Percentiles rank a stretch among this genome's conserved stretches.
Conservation (phyloP, 2,888 invertebrate genomes). For the Drosophila kuntzei region DNA sequence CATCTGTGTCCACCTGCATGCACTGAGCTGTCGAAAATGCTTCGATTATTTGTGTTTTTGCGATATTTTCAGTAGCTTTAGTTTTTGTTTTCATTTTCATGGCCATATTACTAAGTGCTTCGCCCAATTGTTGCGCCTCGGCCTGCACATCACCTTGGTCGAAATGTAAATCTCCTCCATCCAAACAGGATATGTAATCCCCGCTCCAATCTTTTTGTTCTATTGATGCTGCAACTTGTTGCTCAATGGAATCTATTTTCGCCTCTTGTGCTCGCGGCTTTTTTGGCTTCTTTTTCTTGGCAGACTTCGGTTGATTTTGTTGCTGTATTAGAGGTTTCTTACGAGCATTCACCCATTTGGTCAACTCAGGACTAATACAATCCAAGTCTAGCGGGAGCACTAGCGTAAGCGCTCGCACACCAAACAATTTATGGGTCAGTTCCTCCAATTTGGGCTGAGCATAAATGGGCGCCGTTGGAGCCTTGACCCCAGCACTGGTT, state of each 20-base stretch:
- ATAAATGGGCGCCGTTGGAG: constrained; percentile 68
- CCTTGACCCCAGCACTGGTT: constrained; percentile 65
- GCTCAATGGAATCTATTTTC: neutral
- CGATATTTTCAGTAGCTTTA: neutral
- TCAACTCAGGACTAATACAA: constrained; percentile 47
- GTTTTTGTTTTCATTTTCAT: constrained; percentile 16
- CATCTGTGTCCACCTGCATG: constrained; percentile 48
- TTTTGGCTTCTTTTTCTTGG: constrained; percentile 17
- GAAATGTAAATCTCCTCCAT: constrained; percentile 9
- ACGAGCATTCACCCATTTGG: constrained; percentile 63
- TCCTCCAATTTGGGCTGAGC: constrained; percentile 76
- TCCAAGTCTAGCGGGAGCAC: constrained; percentile 59
- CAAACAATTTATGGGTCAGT: constrained; percentile 70
- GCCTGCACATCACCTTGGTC: constrained; percentile 35
- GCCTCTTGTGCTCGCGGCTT: neutral
- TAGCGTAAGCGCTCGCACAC: constrained; percentile 65
- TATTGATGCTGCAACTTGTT: neutral
- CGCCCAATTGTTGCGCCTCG: constrained; percentile 43
- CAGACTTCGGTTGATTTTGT: neutral
- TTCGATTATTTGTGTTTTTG: neutral
- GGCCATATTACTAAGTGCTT: constrained; percentile 62
- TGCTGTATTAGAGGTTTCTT: constrained; percentile 9
- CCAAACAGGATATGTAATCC: constrained; percentile 75
- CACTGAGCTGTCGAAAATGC: neutral
- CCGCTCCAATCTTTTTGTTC: constrained; percentile 47